Conservation (phyloP, 64 coral and sea anemone genomes). For the Stylophora pistillata region DNA sequence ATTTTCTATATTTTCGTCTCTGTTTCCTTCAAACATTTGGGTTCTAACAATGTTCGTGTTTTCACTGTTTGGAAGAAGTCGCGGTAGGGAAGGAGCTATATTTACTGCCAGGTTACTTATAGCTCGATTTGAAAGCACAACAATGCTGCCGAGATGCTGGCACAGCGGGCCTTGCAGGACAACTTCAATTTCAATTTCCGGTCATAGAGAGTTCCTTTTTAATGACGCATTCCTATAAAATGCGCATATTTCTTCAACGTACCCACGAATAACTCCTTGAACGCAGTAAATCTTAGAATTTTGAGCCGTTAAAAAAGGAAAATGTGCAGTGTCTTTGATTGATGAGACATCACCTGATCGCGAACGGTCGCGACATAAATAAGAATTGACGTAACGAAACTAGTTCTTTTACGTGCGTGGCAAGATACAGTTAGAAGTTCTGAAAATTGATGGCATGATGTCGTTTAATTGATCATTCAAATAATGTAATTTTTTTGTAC, state of each 20-base stretch:
- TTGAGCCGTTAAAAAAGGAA: no score
- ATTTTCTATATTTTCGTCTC: conserved; percentile 30
- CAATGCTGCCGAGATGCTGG: neutral
- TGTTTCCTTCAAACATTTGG: conserved; percentile 48
- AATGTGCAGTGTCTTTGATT: no score
- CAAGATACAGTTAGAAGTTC: no score
- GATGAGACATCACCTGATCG: no score
- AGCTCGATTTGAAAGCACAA: neutral
- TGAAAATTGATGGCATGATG: no score
- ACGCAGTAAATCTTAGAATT: neutral
- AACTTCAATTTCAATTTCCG: neutral
- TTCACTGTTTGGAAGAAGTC: conserved; percentile 17
- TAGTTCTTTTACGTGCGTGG: no score
- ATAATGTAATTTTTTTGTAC: no score
- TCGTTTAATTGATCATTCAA: no score
- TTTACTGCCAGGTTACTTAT: conserved; percentile 13
- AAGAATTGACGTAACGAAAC: no score
- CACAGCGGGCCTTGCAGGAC: neutral
- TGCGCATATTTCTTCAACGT: neutral
- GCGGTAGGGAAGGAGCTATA: neutral
- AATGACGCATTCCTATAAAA: neutral
- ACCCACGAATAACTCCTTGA: neutral
- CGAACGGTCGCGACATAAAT: no score
- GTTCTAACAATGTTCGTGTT: conserved; percentile 48
- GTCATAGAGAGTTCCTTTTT: neutral